Evolutionary conservation across 2,113 vertebrate genomes (phyloP).

Genomic region (Xenopus laevis): DNA sequence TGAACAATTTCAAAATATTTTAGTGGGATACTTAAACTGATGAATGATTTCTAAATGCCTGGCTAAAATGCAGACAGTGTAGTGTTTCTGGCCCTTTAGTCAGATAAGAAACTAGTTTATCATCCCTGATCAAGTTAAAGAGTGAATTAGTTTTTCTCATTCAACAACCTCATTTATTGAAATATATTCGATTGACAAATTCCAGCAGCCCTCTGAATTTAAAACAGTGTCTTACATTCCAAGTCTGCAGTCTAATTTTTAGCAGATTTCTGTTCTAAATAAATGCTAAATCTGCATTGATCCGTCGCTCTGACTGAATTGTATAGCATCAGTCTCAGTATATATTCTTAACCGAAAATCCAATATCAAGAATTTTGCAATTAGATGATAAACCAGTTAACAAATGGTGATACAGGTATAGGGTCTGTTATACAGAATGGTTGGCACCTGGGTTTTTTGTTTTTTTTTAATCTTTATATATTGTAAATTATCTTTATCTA

Average conservation of each 20-base stretch:
- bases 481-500: too few species aligned
- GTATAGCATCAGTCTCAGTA: too few species aligned
- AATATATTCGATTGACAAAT: constrained; percentile 21
- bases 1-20: constrained; percentile 56
- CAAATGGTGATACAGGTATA: too few species aligned
- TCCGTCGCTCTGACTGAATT: too few species aligned
- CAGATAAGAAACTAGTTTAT: constrained; percentile 62
- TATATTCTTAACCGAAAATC: too few species aligned
- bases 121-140: constrained; percentile 55
- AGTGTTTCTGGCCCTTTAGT: constrained; percentile 47
- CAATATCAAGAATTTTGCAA: too few species aligned
- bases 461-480: too few species aligned
- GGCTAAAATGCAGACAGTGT: constrained; percentile 56
- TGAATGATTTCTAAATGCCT: constrained; percentile 56
- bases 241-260: background rate
- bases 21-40: constrained; percentile 51
- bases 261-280: background rate
- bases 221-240: background rate
- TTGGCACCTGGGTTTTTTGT: too few species aligned
- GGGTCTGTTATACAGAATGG: too few species aligned
- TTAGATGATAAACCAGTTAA: too few species aligned
- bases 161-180: constrained; percentile 53
- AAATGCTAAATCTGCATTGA: background rate
- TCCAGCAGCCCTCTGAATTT: constrained; percentile 2
- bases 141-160: constrained; percentile 59